A percentile compares a stretch with the other conserved stretches of the same genome.
These are phyloP conservation scores for Thecocarcelia acutangulata DNA, from an alignment of 2,888 invertebrate species.

Conservation along the genomic window DNA sequence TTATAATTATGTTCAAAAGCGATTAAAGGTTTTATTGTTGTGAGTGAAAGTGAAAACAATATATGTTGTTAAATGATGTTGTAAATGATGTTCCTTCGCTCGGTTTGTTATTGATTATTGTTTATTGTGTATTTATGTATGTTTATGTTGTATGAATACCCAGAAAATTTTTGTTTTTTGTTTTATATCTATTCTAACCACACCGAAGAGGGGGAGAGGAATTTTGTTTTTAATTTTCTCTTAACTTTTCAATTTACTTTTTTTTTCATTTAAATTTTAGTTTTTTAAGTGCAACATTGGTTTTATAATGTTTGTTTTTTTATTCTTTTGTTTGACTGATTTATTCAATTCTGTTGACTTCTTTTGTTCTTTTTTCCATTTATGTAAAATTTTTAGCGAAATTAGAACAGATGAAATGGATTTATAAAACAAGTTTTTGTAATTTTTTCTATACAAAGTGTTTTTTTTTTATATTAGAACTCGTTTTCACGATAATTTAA, in stretches of 20 bases:
- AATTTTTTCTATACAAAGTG: conserved; percentile 62
- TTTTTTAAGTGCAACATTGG: conserved; percentile 73
- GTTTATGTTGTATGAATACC: conserved; percentile 13
- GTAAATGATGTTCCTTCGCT: conserved; percentile 41
- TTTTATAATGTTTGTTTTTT: conserved; percentile 64
- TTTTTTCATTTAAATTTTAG: conserved; percentile 67
- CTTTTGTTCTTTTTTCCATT: not conserved
- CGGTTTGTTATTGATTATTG: too few relatives aligned
- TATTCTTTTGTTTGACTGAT: conserved; percentile 34
- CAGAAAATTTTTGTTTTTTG: conserved; percentile 12
- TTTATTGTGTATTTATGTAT: conserved; percentile 69
- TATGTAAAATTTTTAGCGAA: conserved; percentile 7
- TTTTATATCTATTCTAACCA: conserved; percentile 56
- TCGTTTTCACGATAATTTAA: too few relatives aligned
- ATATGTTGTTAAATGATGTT: conserved; percentile 1
- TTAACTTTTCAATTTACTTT: conserved; percentile 30
- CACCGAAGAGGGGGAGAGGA: conserved; percentile 49
- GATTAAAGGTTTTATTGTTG: conserved; percentile 28
- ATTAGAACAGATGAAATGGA: conserved; percentile 46
- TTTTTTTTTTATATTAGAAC: conserved; percentile 41
- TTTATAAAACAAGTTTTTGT: conserved; percentile 55
- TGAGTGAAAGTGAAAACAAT: not conserved
- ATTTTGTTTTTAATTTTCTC: conserved; percentile 27
- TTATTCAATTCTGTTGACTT: conserved; percentile 50
- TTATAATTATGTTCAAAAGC: conserved; percentile 31